Conservation (phyloP, 92 coral and sea anemone genomes). For the Umimayanthus chanpuru region DNA sequence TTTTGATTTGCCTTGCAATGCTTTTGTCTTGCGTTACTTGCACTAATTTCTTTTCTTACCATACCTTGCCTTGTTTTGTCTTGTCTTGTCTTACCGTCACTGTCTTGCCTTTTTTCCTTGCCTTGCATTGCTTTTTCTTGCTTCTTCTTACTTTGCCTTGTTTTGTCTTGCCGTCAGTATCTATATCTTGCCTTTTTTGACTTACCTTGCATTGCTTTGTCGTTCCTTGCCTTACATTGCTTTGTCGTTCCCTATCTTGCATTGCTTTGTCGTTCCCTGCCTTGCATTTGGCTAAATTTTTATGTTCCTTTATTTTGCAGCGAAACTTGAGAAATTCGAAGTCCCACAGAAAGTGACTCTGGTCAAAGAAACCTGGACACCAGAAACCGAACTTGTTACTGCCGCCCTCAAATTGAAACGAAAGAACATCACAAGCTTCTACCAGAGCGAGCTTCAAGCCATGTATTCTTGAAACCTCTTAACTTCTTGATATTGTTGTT, state of each 20-base stretch:
- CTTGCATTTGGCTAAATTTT: neutral
- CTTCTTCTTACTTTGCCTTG: no score
- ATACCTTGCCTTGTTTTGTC: neutral
- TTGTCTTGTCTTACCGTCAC: no score
- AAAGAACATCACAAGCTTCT: slow-evolving; percentile 78
- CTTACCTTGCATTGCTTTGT: neutral
- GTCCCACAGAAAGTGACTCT: slow-evolving; percentile 85
- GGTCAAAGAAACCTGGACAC: slow-evolving; percentile 94
- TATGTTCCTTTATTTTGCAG: slow-evolving; percentile 51
- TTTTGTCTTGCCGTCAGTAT: neutral
- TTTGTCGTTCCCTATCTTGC: neutral
- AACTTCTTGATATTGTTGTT: neutral
- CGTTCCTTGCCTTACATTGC: neutral
- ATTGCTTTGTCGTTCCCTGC: neutral
- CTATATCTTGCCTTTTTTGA: neutral
- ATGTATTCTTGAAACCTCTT: slow-evolving; percentile 71
- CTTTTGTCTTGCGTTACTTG: neutral
- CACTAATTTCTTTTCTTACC: no score
- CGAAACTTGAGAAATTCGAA: slow-evolving; percentile 93
- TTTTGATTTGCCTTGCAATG: neutral
- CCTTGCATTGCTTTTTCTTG: neutral
- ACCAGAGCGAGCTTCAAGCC: slow-evolving; percentile 69
- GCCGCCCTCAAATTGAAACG: slow-evolving; percentile 93
- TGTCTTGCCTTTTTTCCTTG: no score
- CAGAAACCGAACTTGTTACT: slow-evolving; percentile 96